These are phyloP conservation scores for Eidolon dupreanum DNA, from an alignment of 2,797 vertebrate species.

Conservation along the genomic window DNA sequence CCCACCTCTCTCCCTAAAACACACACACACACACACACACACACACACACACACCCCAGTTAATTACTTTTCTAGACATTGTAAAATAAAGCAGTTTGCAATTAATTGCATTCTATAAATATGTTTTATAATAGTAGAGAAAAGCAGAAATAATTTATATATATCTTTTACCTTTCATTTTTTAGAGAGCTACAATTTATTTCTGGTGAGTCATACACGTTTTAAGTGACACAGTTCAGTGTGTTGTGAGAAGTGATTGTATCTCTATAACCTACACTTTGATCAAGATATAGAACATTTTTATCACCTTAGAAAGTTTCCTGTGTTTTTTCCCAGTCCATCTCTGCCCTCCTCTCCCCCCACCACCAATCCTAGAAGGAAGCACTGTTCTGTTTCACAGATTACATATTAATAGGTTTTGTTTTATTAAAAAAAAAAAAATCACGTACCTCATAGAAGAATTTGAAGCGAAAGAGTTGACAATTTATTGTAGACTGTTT, in stretches of 20 bases:
- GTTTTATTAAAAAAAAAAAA: neutral
- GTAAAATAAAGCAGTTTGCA: conserved; percentile 1
- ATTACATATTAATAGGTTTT: neutral
- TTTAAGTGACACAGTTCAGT: neutral
- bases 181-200: neutral
- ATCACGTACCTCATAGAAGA: neutral
- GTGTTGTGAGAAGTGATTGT: neutral
- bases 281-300: neutral
- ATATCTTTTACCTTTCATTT: neutral
- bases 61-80: neutral
- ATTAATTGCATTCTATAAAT: neutral
- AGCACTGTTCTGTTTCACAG: neutral
- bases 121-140: neutral
- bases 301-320: neutral
- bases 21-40: no score
- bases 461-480: neutral
- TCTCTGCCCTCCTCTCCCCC: neutral
- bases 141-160: neutral
- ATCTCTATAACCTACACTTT: neutral
- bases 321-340: neutral
- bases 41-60: neutral
- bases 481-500: neutral
- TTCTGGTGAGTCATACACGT: neutral
- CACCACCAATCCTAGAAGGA: neutral
- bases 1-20: neutral